Evolutionary conservation across 2,888 invertebrate genomes (phyloP).

Genomic region (Rhagium mordax): DNA sequence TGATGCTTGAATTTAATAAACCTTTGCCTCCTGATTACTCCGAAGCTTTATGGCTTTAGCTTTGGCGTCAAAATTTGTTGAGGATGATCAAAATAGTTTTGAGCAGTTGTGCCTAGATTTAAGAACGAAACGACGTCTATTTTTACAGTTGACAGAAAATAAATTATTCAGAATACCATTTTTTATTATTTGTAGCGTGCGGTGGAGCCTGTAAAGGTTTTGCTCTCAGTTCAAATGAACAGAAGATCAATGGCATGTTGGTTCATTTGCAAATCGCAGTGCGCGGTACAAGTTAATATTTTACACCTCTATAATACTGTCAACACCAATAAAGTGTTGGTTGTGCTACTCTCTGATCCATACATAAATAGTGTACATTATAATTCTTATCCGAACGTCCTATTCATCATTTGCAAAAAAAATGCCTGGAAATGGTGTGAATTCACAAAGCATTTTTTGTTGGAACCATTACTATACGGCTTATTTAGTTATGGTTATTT

Average conservation of each 20-base stretch:
- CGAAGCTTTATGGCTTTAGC: too few species aligned
- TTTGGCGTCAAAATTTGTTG: too few species aligned
- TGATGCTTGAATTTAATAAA: too few species aligned
- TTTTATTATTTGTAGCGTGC: not conserved
- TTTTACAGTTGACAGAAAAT: not conserved
- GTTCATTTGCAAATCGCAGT: constrained; percentile 24
- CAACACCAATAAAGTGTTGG: constrained; percentile 34
- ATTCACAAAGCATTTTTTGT: constrained; percentile 18
- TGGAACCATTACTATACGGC: not conserved
- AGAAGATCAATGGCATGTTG: constrained; percentile 18
- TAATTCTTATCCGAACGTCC: constrained; percentile 9
- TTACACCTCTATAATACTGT: constrained; percentile 33
- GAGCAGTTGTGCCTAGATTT: too few species aligned
- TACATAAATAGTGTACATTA: constrained; percentile 26
- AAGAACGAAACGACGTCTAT: too few species aligned
- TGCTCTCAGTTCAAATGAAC: not conserved
- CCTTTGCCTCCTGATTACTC: too few species aligned
- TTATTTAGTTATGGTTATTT: constrained; percentile 25
- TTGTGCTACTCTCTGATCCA: constrained; percentile 8
- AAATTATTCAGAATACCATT: not conserved
- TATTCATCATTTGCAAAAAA: constrained; percentile 19
- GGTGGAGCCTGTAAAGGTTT: not conserved
- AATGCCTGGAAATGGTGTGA: constrained; percentile 16
- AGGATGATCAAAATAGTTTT: too few species aligned
- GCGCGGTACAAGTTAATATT: constrained; percentile 20